Evolutionary conservation across 2,888 invertebrate genomes (phyloP).

Genomic region (Orthonevra nobilis): DNA sequence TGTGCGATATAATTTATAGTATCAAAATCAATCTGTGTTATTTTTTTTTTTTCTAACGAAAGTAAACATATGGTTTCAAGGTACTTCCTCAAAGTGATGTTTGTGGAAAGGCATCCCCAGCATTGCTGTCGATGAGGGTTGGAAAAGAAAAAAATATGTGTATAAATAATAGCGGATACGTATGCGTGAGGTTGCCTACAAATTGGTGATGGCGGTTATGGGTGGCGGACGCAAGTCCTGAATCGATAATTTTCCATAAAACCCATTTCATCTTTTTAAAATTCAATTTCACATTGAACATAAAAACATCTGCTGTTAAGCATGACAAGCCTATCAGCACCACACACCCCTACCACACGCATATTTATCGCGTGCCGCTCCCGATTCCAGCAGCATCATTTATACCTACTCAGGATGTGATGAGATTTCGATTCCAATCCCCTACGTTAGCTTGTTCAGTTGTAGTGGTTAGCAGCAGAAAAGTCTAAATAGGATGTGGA

Average conservation of each 20-base stretch:
- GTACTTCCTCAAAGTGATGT: slow-evolving; percentile 12
- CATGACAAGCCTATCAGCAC: slow-evolving; percentile 27
- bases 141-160: neutral
- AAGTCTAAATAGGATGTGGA: too few species aligned
- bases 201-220: slow-evolving; percentile 6
- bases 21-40: slow-evolving; percentile 34
- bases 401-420: slow-evolving; percentile 38
- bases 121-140: neutral
- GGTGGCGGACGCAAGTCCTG: neutral
- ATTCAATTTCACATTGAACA: slow-evolving; percentile 55
- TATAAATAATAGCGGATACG: slow-evolving; percentile 10
- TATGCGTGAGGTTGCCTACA: slow-evolving; percentile 1
- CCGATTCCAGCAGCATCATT: slow-evolving; percentile 28
- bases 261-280: slow-evolving; percentile 54
- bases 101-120: neutral
- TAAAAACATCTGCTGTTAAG: slow-evolving; percentile 56
- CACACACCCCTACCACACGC: neutral
- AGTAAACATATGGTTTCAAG: slow-evolving; percentile 30
- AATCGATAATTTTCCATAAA: slow-evolving; percentile 53
- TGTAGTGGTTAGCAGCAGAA: slow-evolving; percentile 20
- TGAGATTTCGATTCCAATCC: slow-evolving; percentile 58
- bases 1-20: slow-evolving; percentile 25
- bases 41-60: slow-evolving; percentile 17
- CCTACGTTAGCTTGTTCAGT: slow-evolving; percentile 3
- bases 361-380: neutral